These are phyloP conservation scores for Zosterops hypoxanthus DNA, from an alignment of 2,113 vertebrate species.

Conservation along the genomic window DNA sequence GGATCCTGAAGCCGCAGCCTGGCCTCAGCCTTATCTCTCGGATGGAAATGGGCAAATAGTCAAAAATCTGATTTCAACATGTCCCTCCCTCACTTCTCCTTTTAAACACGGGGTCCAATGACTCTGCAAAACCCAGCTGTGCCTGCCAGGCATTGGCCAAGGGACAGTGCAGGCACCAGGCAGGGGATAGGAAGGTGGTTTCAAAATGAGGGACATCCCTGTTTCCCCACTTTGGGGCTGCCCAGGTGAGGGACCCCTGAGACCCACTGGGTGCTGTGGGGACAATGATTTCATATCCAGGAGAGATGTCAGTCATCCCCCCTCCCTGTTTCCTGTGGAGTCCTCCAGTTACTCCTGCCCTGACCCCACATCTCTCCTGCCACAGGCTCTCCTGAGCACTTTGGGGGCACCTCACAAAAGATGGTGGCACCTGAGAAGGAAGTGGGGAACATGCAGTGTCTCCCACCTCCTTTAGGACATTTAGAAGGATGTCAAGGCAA, in stretches of 20 bases:
- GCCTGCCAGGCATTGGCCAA: not conserved
- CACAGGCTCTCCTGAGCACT: not conserved
- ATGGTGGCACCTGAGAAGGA: not conserved
- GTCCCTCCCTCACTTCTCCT: slow-evolving; percentile 58
- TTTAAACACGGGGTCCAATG: not conserved
- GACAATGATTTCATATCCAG: fast-evolving
- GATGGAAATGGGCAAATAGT: not conserved
- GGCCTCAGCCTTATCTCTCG: not conserved
- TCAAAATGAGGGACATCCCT: not conserved
- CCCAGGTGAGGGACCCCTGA: fast-evolving
- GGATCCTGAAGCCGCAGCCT: not conserved
- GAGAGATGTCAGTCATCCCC: not conserved
- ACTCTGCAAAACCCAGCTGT: not conserved
- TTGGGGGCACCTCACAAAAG: not conserved
- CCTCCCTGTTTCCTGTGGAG: not conserved
- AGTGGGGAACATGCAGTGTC: not conserved
- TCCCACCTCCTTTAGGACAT: not conserved
- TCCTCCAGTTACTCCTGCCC: not conserved
- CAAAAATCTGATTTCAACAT: slow-evolving; percentile 34
- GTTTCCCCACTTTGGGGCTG: not conserved
- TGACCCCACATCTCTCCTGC: not conserved
- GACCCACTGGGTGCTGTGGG: not conserved
- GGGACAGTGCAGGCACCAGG: not conserved
- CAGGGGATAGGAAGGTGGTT: not conserved
- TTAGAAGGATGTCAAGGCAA: not conserved